phyloP scores from a whole-genome alignment of 1,140 invertebrate genomes.

The Condylostylus longicornis region DNA sequence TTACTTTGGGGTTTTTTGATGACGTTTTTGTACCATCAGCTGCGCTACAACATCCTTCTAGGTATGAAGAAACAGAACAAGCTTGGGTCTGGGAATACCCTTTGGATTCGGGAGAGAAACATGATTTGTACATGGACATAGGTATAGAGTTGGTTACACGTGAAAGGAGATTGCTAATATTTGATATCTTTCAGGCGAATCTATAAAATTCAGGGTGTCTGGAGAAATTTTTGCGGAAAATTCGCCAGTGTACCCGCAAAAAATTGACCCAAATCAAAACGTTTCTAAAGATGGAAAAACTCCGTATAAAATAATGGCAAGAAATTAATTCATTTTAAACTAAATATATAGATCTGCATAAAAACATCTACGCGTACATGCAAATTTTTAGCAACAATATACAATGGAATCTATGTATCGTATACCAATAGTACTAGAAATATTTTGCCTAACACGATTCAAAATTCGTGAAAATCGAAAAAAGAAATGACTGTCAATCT shows the following conservation, averaged over 20 bases:
- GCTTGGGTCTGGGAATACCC: conserved; percentile 93
- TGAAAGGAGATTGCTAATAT: background rate
- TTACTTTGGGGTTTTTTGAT: conserved; percentile 78
- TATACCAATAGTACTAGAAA: too few relatives aligned
- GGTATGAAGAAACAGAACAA: conserved; percentile 86
- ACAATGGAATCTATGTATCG: too few relatives aligned
- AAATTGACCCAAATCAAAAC: conserved; percentile 31
- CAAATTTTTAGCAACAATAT: too few relatives aligned
- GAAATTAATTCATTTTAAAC: background rate
- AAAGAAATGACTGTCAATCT: too few relatives aligned
- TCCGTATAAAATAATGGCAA: conserved; percentile 59
- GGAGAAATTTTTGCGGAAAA: conserved; percentile 81
- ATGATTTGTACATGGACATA: conserved; percentile 79
- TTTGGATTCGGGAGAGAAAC: conserved; percentile 63
- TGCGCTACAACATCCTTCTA: conserved; percentile 74
- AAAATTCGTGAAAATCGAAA: too few relatives aligned
- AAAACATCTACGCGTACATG: too few relatives aligned
- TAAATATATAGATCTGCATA: conserved; percentile 5
- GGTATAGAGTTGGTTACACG: conserved; percentile 2
- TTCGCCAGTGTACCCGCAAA: conserved; percentile 50
- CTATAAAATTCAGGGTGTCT: conserved; percentile 76
- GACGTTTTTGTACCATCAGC: conserved; percentile 83
- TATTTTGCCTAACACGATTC: too few relatives aligned
- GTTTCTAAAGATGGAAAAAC: conserved; percentile 40
- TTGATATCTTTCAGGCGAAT: conserved; percentile 46